phyloP scores from a whole-genome alignment of 2,888 invertebrate species.

The Meta bourneti region DNA sequence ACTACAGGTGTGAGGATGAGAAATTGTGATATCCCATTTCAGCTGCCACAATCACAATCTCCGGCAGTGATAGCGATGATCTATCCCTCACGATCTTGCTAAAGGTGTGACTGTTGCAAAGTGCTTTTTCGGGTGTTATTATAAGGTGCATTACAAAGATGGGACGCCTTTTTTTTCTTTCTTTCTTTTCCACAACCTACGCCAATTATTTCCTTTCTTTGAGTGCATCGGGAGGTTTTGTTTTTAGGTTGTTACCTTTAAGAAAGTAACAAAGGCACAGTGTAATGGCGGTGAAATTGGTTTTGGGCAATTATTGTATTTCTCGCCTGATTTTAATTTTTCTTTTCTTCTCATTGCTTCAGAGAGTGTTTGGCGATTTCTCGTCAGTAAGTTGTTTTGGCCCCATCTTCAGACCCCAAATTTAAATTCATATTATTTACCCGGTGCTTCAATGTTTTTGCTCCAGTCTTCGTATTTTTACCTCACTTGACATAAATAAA shows the following conservation, averaged over 20 bases:
- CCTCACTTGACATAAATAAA: too few relatives aligned
- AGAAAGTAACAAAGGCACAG: background rate
- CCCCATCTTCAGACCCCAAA: too few relatives aligned
- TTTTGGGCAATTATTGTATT: background rate
- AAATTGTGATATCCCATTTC: conserved; percentile 34
- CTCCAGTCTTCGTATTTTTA: too few relatives aligned
- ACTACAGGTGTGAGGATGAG: conserved; percentile 58
- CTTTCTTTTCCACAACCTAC: background rate
- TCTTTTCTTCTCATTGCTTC: background rate
- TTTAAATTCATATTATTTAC: too few relatives aligned
- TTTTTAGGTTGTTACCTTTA: background rate
- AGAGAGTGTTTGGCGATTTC: background rate
- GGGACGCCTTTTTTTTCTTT: background rate
- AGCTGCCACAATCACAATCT: conserved; percentile 36
- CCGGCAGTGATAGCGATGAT: conserved; percentile 28
- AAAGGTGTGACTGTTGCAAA: conserved; percentile 58
- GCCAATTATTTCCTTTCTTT: background rate
- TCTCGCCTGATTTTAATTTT: background rate
- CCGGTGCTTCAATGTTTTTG: too few relatives aligned
- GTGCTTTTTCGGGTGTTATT: conserved; percentile 57
- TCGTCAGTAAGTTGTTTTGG: background rate
- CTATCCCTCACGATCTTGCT: conserved; percentile 47
- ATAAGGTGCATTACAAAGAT: conserved; percentile 54
- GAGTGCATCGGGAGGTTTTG: background rate
- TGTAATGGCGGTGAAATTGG: background rate